Evolutionary conservation across 1,140 invertebrate species (phyloP), one percentile per base, ranked within the genome.

Genomic region (Drosophila setifemur): DNA sequence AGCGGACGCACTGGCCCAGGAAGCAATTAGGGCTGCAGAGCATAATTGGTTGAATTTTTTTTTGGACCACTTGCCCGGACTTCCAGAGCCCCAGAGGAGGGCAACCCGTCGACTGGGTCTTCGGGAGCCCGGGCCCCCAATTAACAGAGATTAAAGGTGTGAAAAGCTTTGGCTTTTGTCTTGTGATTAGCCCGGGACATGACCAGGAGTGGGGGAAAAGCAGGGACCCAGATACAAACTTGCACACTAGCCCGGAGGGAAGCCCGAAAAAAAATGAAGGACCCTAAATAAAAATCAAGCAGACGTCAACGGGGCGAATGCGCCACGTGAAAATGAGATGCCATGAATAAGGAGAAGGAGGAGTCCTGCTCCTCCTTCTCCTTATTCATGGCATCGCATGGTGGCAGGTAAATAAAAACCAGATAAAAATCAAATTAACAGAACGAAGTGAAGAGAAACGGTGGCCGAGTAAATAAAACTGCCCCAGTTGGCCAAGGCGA

Each of bases 351-450:
- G 7, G 14, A 37, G 19, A 40, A 31, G 21, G 21, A 48, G 45
- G 40, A 45, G 39, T n/a, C n/a, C n/a, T n/a, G n/a, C 39, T 45
- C 40, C 45, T 48, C 21, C 21, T 31, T 40, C 19, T 37, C 14
- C 7, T 11, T n/a, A 28, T 40, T 40, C 25, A 29, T 42, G 71
- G 48, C 72, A 55, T 63, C 70, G 72, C 57, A 61, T 81, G 42
- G 29, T 44, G 58, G 42, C 58, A 73, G 64, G 83, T 71, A 86
- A 86, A 85, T 75, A 86, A 86, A 85, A 69, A 74, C 45, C 58
- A 83, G 81, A 86, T 86, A 86, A 86, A 86, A 86, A 86, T 86
- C 81, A 86, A 86, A 86, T 86, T 86, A 86, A 86, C 75, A 86
- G 72, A 73, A 58, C 52, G 58, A 61, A 58, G 66, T 66, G 37